Percentiles rank a stretch among this genome's conserved stretches.
Evolutionary conservation across 2,113 vertebrate genomes (phyloP).

Genomic region (Benitochromis conjunctus): DNA sequence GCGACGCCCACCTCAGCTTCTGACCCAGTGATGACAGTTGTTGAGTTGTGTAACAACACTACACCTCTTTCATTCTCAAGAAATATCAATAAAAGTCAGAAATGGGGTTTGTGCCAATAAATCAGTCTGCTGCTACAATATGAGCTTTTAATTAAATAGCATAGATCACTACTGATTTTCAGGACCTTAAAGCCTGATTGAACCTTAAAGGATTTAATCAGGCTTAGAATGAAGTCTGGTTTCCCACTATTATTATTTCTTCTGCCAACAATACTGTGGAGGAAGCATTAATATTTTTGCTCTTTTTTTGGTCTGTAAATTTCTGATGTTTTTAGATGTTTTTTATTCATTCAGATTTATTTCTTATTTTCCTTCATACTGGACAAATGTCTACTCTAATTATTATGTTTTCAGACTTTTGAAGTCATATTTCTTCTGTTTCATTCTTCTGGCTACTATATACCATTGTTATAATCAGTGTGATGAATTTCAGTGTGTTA

Average conservation of each 20-base stretch:
- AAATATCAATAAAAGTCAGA: slow-evolving; percentile 32
- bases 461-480: neutral
- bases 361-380: neutral
- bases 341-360: neutral
- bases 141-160: neutral
- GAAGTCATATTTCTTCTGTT: neutral
- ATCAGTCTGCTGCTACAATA: neutral
- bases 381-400: neutral
- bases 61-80: slow-evolving; percentile 12
- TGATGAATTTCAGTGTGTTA: slow-evolving; percentile 36
- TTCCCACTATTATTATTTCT: neutral
- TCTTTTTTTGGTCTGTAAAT: neutral
- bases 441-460: neutral
- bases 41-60: slow-evolving; percentile 15
- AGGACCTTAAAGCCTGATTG: neutral
- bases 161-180: neutral
- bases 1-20: slow-evolving; percentile 25
- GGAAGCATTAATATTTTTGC: neutral
- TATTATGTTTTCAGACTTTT: neutral
- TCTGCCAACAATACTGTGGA: neutral
- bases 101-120: neutral
- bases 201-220: neutral
- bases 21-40: slow-evolving; percentile 29
- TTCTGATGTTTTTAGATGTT: neutral
- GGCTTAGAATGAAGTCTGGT: neutral